These are phyloP conservation scores for Metaphire vulgaris DNA, from an alignment of 1,140 invertebrate genomes.

Conservation along the genomic window DNA sequence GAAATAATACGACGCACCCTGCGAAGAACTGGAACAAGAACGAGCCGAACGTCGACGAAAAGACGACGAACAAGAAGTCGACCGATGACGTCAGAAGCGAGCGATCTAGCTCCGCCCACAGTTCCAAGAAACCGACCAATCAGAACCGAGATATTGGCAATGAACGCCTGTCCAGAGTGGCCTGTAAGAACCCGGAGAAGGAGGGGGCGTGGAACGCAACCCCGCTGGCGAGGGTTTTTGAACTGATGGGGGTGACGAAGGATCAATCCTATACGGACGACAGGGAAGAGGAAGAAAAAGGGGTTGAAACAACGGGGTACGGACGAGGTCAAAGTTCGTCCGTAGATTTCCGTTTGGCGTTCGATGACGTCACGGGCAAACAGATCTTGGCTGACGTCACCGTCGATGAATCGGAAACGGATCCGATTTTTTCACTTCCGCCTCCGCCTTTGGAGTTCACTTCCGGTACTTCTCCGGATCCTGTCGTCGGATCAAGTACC, in stretches of 20 bases:
- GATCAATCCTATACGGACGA: neutral
- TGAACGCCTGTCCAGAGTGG: no score
- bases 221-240: neutral
- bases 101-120: neutral
- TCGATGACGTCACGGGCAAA: neutral
- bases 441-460: neutral
- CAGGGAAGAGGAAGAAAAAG: neutral
- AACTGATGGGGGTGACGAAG: neutral
- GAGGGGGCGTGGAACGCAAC: neutral
- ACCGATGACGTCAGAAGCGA: neutral
- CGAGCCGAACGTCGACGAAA: neutral
- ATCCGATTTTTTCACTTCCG: neutral
- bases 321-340: no score
- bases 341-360: no score
- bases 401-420: neutral
- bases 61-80: neutral
- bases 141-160: no score
- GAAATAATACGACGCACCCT: neutral
- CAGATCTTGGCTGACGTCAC: neutral
- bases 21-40: neutral
- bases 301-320: neutral
- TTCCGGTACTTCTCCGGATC: neutral
- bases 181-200: no score
- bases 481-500: neutral
- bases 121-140: neutral